These are phyloP conservation scores for Steinernema khuongi DNA, from an alignment of 1,140 invertebrate genomes.

Conservation along the genomic window DNA sequence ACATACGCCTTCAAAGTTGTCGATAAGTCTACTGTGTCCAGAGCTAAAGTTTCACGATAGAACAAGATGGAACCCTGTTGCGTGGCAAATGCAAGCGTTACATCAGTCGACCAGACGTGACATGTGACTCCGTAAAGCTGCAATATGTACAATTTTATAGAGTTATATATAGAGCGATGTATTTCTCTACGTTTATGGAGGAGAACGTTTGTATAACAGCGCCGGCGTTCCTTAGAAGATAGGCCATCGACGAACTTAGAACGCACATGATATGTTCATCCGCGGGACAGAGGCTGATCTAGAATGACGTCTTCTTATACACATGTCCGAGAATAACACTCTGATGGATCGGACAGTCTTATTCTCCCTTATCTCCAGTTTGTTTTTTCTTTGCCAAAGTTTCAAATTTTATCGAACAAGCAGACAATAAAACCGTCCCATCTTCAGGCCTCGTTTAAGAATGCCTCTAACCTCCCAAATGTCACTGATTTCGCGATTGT, in stretches of 20 bases:
- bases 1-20: neutral
- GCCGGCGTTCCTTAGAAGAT: neutral
- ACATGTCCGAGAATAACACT: too few relatives aligned
- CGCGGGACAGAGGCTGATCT: neutral
- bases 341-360: too few relatives aligned
- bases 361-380: too few relatives aligned
- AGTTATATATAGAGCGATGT: neutral
- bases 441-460: too few relatives aligned
- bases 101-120: neutral
- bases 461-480: neutral
- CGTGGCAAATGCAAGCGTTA: neutral
- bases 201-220: neutral
- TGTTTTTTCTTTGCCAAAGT: too few relatives aligned
- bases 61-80: neutral
- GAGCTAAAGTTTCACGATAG: neutral
- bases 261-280: slow-evolving; percentile 7
- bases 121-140: neutral
- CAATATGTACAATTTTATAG: too few relatives aligned
- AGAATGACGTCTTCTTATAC: neutral
- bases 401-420: too few relatives aligned
- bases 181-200: neutral
- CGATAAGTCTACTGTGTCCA: neutral
- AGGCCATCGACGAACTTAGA: neutral
- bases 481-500: slow-evolving; percentile 2
- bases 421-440: too few relatives aligned